These are phyloP conservation scores for Monomorium pharaonis DNA, from an alignment of 1,140 invertebrate species.

Conservation along the genomic window DNA sequence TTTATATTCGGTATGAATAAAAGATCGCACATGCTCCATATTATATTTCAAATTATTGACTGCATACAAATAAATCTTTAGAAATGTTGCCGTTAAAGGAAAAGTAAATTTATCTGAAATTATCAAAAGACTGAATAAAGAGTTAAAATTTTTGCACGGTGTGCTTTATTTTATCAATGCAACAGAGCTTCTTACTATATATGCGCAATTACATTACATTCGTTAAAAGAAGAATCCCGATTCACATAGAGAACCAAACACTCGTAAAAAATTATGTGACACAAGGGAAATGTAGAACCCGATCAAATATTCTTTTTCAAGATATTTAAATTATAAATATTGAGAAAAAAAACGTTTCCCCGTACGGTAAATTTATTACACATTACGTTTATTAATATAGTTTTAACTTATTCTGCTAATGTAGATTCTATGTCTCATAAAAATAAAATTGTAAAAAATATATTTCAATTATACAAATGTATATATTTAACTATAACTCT, in stretches of 20 bases:
- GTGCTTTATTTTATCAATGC: background rate
- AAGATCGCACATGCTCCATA: background rate
- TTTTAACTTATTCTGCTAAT: background rate
- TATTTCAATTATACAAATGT: background rate
- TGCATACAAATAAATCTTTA: background rate
- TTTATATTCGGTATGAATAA: background rate
- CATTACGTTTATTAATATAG: background rate
- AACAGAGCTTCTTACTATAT: background rate
- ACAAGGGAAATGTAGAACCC: background rate
- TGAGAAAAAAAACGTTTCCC: background rate
- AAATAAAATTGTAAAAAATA: background rate
- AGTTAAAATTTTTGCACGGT: background rate
- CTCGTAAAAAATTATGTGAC: background rate
- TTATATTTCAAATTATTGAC: no score
- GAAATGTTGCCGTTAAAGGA: background rate
- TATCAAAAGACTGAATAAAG: background rate
- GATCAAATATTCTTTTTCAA: background rate
- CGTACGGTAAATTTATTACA: background rate
- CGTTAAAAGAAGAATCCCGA: background rate
- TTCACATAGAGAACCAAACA: background rate
- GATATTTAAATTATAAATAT: background rate
- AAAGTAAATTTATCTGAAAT: background rate
- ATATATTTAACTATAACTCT: background rate
- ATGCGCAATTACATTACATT: background rate
- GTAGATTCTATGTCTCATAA: background rate